Conservation (phyloP, 2,113 vertebrate genomes). For the Oceanites oceanicus region DNA sequence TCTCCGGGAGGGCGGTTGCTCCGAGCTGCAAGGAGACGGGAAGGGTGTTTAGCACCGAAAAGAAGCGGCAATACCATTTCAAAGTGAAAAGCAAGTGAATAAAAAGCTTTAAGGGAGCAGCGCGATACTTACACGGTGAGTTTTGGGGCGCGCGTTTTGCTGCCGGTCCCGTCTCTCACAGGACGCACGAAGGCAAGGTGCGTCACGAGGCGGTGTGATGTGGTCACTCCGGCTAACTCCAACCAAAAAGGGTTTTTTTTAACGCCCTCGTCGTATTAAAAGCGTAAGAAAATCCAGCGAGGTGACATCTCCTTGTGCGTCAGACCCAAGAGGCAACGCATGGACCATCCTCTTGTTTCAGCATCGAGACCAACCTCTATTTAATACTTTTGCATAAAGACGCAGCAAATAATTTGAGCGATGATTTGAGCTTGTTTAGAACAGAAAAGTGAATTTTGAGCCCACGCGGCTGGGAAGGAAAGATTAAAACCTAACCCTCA, state of each 20-base stretch:
- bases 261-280: not conserved
- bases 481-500: not conserved
- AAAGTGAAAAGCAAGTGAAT: not conserved
- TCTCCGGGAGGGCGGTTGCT: no score
- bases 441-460: not conserved
- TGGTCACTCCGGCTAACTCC: not conserved
- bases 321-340: not conserved
- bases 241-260: not conserved
- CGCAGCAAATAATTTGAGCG: not conserved
- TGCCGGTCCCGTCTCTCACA: not conserved
- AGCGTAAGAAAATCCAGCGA: not conserved
- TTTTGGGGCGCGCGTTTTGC: not conserved
- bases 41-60: not conserved
- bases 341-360: no score
- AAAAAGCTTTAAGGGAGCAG: fast-evolving
- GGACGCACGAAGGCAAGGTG: not conserved
- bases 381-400: not conserved
- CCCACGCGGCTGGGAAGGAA: not conserved
- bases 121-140: not conserved
- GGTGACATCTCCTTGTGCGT: not conserved
- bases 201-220: fast-evolving
- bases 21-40: not conserved
- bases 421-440: not conserved
- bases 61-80: fast-evolving
- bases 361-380: not conserved